These are phyloP conservation scores for Nymphalis c-album DNA, from an alignment of 2,888 invertebrate genomes.

Conservation along the genomic window DNA sequence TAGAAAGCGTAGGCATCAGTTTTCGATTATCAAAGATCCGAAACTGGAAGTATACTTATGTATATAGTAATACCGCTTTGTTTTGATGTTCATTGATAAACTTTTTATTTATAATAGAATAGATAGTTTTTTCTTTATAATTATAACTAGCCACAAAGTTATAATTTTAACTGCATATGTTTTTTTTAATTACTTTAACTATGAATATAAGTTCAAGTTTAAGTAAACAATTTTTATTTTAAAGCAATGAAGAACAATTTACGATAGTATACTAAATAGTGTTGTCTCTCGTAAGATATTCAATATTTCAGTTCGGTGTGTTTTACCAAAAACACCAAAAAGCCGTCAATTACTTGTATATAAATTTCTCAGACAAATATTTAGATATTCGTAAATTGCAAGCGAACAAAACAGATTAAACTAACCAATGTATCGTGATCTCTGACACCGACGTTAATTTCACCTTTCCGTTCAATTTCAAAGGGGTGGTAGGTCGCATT, in stretches of 20 bases:
- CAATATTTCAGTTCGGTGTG: too few relatives aligned
- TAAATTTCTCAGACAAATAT: constrained; percentile 29
- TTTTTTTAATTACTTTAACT: too few relatives aligned
- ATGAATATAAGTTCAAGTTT: too few relatives aligned
- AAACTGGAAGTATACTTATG: neutral
- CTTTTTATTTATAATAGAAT: neutral
- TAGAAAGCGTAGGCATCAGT: constrained; percentile 11
- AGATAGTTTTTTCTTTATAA: neutral
- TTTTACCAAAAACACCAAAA: neutral
- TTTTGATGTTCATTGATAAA: neutral
- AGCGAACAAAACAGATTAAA: constrained; percentile 39
- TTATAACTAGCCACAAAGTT: too few relatives aligned
- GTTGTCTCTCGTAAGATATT: too few relatives aligned
- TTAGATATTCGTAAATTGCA: constrained; percentile 33
- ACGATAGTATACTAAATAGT: too few relatives aligned
- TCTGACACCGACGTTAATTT: constrained; percentile 28
- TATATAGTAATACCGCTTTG: neutral
- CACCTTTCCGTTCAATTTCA: constrained; percentile 20
- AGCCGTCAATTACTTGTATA: neutral
- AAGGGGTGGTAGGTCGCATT: constrained; percentile 36
- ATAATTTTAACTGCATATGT: too few relatives aligned
- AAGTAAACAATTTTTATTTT: too few relatives aligned
- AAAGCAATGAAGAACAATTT: too few relatives aligned
- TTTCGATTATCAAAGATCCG: constrained; percentile 5
- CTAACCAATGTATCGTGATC: constrained; percentile 33